These are phyloP conservation scores for Pachycephala philippinensis DNA, from an alignment of 2,113 vertebrate genomes.

Conservation along the genomic window DNA sequence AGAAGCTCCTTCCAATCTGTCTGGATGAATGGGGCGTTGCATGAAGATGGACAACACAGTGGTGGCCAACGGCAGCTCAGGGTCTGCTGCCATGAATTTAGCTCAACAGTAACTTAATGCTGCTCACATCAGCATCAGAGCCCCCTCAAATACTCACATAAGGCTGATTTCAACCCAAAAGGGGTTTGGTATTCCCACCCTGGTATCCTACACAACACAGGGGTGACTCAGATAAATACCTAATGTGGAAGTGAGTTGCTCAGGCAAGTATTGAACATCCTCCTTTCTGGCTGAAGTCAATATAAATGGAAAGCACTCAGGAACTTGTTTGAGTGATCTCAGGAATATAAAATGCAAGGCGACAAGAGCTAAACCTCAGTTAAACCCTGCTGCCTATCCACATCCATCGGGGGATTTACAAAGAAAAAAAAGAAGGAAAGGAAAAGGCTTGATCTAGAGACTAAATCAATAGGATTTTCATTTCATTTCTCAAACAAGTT, in stretches of 20 bases:
- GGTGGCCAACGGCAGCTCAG: background rate
- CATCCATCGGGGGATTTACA: background rate
- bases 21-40: background rate
- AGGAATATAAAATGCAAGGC: background rate
- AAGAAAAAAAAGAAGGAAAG: background rate
- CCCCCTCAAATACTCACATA: background rate
- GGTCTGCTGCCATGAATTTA: background rate
- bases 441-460: background rate
- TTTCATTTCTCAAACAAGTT: conserved; percentile 10
- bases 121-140: background rate
- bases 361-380: background rate
- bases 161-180: background rate
- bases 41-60: background rate
- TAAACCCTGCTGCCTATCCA: background rate
- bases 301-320: background rate
- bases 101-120: rapidly evolving
- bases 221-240: background rate
- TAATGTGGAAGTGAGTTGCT: rapidly evolving
- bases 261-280: background rate
- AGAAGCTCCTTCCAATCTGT: background rate
- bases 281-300: background rate
- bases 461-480: conserved; percentile 23
- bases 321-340: background rate
- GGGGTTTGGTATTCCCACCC: background rate
- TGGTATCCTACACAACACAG: background rate